Conservation (phyloP, 2,113 vertebrate genomes). For the Ranitomeya variabilis region DNA sequence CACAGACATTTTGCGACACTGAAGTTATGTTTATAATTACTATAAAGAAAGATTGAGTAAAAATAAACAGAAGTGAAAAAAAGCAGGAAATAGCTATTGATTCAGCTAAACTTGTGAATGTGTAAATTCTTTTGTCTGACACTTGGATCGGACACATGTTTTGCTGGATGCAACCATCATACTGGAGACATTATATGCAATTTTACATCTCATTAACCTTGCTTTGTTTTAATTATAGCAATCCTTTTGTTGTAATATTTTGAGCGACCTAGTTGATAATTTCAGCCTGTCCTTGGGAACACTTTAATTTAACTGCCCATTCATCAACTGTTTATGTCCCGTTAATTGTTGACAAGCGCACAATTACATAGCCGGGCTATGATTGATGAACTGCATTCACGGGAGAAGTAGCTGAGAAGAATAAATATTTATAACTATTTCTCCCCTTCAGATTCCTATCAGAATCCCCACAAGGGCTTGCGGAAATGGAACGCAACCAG, state of each 20-base stretch:
- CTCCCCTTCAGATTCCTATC: conserved; percentile 72
- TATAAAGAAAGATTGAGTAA: too few species aligned
- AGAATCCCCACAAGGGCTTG: conserved; percentile 68
- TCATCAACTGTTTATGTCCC: conserved; percentile 84
- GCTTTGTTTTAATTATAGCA: conserved; percentile 93
- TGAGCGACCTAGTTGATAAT: conserved; percentile 82
- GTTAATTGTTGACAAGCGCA: conserved; percentile 86
- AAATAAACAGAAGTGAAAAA: too few species aligned
- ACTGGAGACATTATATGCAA: conserved; percentile 81
- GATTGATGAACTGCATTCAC: conserved; percentile 77
- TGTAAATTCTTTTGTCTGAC: conserved; percentile 17
- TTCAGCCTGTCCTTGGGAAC: conserved; percentile 78
- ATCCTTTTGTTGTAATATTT: conserved; percentile 81
- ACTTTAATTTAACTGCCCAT: conserved; percentile 80
- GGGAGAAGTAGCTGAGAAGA: conserved; percentile 71
- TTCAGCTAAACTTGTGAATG: neutral
- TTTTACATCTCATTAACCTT: conserved; percentile 92
- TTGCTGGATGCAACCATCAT: conserved; percentile 77
- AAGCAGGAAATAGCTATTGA: too few species aligned
- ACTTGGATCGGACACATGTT: conserved; percentile 72
- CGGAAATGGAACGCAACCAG: conserved; percentile 62
- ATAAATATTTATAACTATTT: conserved; percentile 82
- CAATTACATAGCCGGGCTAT: conserved; percentile 78
- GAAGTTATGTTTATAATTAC: too few species aligned
- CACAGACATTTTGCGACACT: too few species aligned